Base-by-base conservation (phyloP, 2,797 vertebrate species). In the Choloepus didactylus region DNA sequence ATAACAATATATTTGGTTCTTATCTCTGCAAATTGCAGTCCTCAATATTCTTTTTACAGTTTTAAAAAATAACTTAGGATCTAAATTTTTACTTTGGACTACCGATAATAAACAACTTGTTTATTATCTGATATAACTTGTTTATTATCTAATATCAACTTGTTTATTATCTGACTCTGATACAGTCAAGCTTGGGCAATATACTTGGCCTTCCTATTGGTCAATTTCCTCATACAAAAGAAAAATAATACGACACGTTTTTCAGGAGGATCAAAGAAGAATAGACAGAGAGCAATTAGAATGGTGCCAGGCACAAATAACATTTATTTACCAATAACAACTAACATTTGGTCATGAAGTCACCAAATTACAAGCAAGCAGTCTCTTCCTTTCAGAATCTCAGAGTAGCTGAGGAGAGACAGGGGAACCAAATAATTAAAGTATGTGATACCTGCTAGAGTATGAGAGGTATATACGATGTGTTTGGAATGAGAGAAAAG, bases 1-100 rank as follows among this genome's bases (percentile, higher is more conserved):
- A 98, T 98, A 35, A 99, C 98, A 98, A 98, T 98, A 98, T 98
- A 96, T 95, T 98, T 98, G 98, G 86, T 98, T 98, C 98, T 98
- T 98, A 98, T 98, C 97, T 98, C 97, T 93, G 70, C 93, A 97
- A 97, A 59, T 91, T 95, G 89, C 86, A 97, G 87, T 97, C 87
- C 87, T 97, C 67, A 97, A 97, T 96, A 97, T 98, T 98, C 98
- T 98, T 97, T 94, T 97, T 97, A 95, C 93, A 93, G 98, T 97
- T 88, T 35, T 95, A 49, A 89, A 97, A 83, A 98, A 98, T 97
- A 97, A 97, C 46, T 92, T 8, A 79, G 15, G 46, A 70, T 91
- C 44, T n/a, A 91, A 93, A 86, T 54, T 82, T 91, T 94, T 89
- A 80, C 66, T 83, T 86, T 62, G 69, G 18, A 46, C 5, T 95